phyloP scores from a whole-genome alignment of 2,113 vertebrate genomes.

The Crotalus horridus region DNA sequence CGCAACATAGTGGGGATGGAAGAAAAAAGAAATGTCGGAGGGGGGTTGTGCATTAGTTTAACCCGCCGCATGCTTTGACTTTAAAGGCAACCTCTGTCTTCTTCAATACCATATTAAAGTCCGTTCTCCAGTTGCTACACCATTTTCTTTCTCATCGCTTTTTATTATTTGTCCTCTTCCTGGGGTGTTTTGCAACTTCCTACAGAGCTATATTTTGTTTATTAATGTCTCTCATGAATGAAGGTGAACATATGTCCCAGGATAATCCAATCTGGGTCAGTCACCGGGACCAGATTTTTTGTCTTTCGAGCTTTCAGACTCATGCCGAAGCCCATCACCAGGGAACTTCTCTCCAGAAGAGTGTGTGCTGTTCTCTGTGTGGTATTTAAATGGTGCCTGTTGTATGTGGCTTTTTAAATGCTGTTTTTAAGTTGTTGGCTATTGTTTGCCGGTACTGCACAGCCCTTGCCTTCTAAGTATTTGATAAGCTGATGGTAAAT shows the following conservation, averaged over 20 bases:
- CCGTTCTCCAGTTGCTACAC: background rate
- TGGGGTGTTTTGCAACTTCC: background rate
- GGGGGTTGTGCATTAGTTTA: constrained; percentile 84
- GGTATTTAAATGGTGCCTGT: background rate
- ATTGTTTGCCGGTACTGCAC: background rate
- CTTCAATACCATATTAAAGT: background rate
- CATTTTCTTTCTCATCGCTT: background rate
- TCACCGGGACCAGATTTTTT: background rate
- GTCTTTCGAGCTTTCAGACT: background rate
- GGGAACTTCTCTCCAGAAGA: background rate
- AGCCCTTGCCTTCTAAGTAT: too few relatives aligned
- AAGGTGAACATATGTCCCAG: background rate
- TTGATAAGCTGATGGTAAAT: background rate
- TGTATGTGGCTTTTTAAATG: background rate
- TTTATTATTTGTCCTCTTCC: background rate
- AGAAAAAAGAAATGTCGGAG: constrained; percentile 45
- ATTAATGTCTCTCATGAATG: background rate
- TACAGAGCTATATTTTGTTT: background rate
- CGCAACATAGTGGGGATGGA: constrained; percentile 76
- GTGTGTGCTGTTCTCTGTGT: background rate
- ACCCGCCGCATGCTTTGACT: constrained; percentile 70
- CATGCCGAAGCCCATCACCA: background rate
- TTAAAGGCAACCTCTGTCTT: constrained; percentile 29
- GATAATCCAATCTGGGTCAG: background rate
- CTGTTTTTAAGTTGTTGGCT: background rate